Conservation (phyloP, 1,140 invertebrate genomes). For the Tetragonula clypearis region DNA sequence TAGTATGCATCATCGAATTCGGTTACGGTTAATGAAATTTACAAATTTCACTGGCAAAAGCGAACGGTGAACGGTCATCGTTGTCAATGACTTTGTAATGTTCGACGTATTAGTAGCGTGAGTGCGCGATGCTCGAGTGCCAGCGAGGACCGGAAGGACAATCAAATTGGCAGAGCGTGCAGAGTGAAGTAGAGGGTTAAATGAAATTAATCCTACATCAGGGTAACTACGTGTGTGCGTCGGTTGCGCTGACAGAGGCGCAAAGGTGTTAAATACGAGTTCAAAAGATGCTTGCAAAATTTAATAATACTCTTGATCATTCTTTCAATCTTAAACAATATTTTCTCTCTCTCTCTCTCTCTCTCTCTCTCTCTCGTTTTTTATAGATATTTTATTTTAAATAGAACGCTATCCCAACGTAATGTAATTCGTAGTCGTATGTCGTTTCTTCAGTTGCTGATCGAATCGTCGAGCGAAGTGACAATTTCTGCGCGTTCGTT, state of each 20-base stretch:
- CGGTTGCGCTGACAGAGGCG: conserved; percentile 12
- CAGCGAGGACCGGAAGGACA: conserved; percentile 51
- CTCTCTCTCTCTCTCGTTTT: too few species aligned
- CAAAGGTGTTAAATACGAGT: not conserved
- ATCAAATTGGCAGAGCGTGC: conserved; percentile 56
- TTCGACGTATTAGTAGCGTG: conserved; percentile 44
- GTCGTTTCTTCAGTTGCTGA: too few species aligned
- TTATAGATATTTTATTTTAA: too few species aligned
- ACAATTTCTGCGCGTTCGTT: conserved; percentile 13
- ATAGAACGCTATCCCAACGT: not conserved
- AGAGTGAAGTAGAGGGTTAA: conserved; percentile 56
- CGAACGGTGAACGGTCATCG: conserved; percentile 32
- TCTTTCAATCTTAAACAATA: not conserved
- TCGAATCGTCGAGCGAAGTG: not conserved
- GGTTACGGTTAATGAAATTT: not conserved
- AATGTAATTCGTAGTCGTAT: not conserved
- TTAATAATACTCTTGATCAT: not conserved
- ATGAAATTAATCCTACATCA: conserved; percentile 67
- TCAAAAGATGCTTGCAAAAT: not conserved
- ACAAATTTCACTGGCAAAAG: not conserved
- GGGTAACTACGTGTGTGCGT: conserved; percentile 13
- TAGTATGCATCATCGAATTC: not conserved
- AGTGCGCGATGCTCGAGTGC: conserved; percentile 31
- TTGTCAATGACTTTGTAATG: conserved; percentile 44
- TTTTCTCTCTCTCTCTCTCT: too few species aligned